Evolutionary conservation across 2,797 vertebrate species (phyloP), one percentile per base, ranked within the genome.

Genomic region (Coregonus sp.): DNA sequence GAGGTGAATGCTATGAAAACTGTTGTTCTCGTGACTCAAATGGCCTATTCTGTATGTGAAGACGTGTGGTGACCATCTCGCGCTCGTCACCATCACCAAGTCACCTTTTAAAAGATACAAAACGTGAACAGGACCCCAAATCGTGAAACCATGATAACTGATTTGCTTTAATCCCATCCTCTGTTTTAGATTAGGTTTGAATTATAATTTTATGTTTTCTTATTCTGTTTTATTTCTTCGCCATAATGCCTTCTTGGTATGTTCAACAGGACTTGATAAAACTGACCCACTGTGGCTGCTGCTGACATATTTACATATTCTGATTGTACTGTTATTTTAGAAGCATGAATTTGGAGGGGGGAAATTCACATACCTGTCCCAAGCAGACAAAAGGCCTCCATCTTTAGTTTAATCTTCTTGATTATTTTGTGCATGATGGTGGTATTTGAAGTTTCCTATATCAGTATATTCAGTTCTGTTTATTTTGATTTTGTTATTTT

Each of bases 31-130:
- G 9, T n/a, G n/a, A 70, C 67, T 68, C 74, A 84, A 77, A 81
- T 84, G 77, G 78, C 78, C 75, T 20, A 20, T 61, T 25, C n/a
- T 61, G 6, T 61, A 61, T 61, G 56, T 86, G 85, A 66, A 20
- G 63, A 33, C 63, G 12, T 29, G 25, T 66, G 29, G 29, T 67
- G 15, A 16, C 29, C 65, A 25, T 67, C 31, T 67, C 12, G 1
- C 15, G 31, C 29, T 33, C 5, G 16, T 20, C 59, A 15, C 29
- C 14, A n/a, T 59, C n/a, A 59, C 5, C 56, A 59, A 18, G 31
- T 33, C 31, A 67, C 65, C 31, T 35, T 35, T 35, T 33, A 33
- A 59, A 59, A 67, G 3, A 67, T 67, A 16, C 66, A 1, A 67
- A 35, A 67, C 15, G 5, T 67, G 5, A 18, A 33, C 29, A 35